These are phyloP conservation scores for Siniperca undulata DNA, from an alignment of 2,797 vertebrate genomes.

Conservation along the genomic window DNA sequence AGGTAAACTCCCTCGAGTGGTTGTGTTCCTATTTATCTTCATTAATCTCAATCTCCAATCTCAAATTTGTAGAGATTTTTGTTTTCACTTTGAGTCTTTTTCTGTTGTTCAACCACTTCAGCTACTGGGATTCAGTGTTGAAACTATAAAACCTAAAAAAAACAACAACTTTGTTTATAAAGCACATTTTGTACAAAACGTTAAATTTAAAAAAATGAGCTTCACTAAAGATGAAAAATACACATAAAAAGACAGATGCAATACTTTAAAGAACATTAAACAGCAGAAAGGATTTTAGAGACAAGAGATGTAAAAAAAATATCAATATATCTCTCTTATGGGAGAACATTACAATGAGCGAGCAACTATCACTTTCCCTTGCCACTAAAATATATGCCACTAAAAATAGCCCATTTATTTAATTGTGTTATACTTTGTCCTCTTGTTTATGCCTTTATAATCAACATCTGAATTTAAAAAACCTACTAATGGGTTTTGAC, in stretches of 20 bases:
- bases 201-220: neutral
- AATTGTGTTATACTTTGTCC: neutral
- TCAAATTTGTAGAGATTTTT: neutral
- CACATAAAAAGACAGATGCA: neutral
- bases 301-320: neutral
- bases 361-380: neutral
- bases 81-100: neutral
- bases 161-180: neutral
- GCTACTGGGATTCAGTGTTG: neutral
- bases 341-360: neutral
- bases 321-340: neutral
- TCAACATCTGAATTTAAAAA: neutral
- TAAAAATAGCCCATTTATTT: neutral
- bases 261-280: neutral
- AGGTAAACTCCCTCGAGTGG: slow-evolving; percentile 46
- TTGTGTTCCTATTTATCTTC: neutral
- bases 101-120: neutral
- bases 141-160: neutral
- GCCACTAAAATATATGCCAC: neutral
- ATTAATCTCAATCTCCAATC: neutral
- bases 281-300: neutral
- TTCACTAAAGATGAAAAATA: neutral
- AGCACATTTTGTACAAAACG: neutral
- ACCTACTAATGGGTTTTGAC: neutral
- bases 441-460: neutral